phyloP scores from a whole-genome alignment of 2,113 vertebrate genomes.

The Pangasianodon hypophthalmus region DNA sequence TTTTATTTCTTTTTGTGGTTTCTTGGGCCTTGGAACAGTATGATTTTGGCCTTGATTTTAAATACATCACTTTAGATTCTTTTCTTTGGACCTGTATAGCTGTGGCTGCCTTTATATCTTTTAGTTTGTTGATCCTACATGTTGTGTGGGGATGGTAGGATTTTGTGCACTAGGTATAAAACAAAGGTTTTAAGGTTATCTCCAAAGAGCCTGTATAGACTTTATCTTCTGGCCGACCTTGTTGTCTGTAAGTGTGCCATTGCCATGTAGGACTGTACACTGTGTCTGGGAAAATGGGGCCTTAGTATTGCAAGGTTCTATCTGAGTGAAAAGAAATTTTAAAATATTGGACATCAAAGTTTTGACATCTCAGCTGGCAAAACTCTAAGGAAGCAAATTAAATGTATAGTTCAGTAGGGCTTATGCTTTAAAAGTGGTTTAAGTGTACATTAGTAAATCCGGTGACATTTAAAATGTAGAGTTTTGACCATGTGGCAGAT shows the following conservation, averaged over 20 bases:
- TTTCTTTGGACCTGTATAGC: not conserved
- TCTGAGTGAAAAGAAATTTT: not conserved
- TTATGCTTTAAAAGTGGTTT: not conserved
- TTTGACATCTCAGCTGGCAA: not conserved
- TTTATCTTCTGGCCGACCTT: slow-evolving; percentile 4
- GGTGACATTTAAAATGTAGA: not conserved
- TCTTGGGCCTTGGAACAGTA: not conserved
- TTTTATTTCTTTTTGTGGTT: not conserved
- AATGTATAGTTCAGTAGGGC: not conserved
- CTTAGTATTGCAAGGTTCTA: not conserved
- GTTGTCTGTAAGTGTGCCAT: not conserved
- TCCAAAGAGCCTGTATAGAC: slow-evolving; percentile 11
- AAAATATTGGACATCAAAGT: not conserved
- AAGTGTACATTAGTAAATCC: not conserved
- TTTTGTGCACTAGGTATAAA: slow-evolving; percentile 9
- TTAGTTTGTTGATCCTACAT: not conserved
- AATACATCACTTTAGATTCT: not conserved
- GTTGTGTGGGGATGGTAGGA: not conserved
- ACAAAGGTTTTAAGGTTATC: slow-evolving; percentile 28
- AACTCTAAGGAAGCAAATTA: not conserved
- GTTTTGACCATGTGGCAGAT: not conserved
- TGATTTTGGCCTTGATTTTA: slow-evolving; percentile 18
- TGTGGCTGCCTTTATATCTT: slow-evolving; percentile 6
- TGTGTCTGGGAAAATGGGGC: not conserved
- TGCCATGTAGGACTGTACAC: not conserved